These are phyloP conservation scores for Lasioglossum figueresi DNA, from an alignment of 2,888 invertebrate species.

Conservation along the genomic window DNA sequence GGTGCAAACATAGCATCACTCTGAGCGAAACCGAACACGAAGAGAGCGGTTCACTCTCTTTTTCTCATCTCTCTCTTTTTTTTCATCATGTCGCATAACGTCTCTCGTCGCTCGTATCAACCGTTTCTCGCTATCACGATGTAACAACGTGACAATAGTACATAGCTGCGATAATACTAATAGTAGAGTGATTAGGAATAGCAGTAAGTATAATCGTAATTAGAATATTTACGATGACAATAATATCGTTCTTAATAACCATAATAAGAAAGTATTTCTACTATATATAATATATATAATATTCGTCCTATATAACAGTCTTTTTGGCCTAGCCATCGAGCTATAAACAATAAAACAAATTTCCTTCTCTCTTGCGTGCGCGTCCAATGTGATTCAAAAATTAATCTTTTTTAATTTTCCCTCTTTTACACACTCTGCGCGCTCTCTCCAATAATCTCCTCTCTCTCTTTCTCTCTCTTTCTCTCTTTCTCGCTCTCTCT, in stretches of 20 bases:
- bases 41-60: neutral
- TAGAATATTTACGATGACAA: constrained; percentile 62
- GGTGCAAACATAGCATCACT: constrained; percentile 34
- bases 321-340: constrained; percentile 81
- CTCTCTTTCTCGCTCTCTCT: neutral
- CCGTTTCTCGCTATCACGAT: constrained; percentile 48
- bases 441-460: neutral
- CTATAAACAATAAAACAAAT: constrained; percentile 80
- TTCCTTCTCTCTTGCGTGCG: constrained; percentile 50
- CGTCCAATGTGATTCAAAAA: constrained; percentile 5
- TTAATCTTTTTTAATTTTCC: neutral
- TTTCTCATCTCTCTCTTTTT: neutral
- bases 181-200: constrained; percentile 68
- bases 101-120: constrained; percentile 29
- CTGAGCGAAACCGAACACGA: neutral
- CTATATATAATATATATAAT: constrained; percentile 71
- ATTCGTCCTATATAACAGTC: constrained; percentile 82
- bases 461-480: neutral
- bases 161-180: constrained; percentile 70
- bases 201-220: constrained; percentile 62
- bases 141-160: constrained; percentile 61
- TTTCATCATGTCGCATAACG: neutral
- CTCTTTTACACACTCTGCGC: too few species aligned
- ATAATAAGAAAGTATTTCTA: constrained; percentile 78
- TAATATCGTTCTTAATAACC: constrained; percentile 71